Base-by-base conservation (phyloP, 1,140 invertebrate species). In the Epicauta chinensis region DNA sequence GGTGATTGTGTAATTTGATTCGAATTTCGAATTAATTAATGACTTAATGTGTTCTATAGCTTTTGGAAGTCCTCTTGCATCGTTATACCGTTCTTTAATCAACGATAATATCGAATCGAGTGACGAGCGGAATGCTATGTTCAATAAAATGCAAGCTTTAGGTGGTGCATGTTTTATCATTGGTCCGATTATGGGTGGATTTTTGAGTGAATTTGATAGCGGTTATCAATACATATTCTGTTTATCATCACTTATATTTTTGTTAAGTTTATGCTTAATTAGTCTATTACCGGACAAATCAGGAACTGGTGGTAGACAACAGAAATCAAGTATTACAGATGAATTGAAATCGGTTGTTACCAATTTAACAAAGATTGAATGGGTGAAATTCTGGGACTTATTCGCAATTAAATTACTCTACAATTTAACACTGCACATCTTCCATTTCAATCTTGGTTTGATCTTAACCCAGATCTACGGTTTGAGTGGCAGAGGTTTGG, bases 391-490 rank as follows among this genome's bases (percentile, higher is more conserved):
- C 7, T 23, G 23, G 23, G 23, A 23, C 7, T 23, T 23, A 23
- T 23, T 23, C 2, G 14, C 13, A 1, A 43, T 56, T 2, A 56
- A 56, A 49, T 31, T 45, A 13, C 23, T 43, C 14, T 43, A 44
- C 3, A 50, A 56, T n/a, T 48, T 56, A 11, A 32, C 41, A 13
- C 16, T 56, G 14, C 39, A 16, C 16, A 51, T 49, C 0, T 36
- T 56, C 14, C 43, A 53, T n/a, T 49, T 69, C 10, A 58, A 55
- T 36, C 7, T 51, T 12, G 43, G 31, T 16, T 41, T 51, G 5
- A 51, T 58, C 5, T 6, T 58, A 31, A 7, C 37, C 9, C 14
- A 44, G n/a, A 48, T 42, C 35, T 55, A 47, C 45, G 15, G 48
- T 3, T 35, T 55, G 2, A 37, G 32, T 39, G 53, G 56, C 2